These are phyloP conservation scores for Gymnocheta viridis DNA, from an alignment of 2,888 invertebrate species.

Conservation along the genomic window DNA sequence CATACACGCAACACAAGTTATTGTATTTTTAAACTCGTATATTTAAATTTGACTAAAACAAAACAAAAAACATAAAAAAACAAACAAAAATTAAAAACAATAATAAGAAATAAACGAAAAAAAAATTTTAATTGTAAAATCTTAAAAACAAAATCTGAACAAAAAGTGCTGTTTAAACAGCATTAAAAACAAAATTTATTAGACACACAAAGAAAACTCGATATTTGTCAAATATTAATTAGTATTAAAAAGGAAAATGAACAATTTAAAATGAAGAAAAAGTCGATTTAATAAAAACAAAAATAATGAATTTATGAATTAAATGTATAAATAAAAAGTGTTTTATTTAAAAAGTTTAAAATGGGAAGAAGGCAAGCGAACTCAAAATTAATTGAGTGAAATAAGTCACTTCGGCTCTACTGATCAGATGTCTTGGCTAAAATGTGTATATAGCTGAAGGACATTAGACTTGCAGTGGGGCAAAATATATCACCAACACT, in stretches of 20 bases:
- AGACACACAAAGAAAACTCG: constrained; percentile 43
- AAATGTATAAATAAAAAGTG: constrained; percentile 58
- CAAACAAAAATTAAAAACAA: constrained; percentile 1
- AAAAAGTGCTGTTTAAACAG: constrained; percentile 44
- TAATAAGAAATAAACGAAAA: background rate
- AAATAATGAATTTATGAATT: constrained; percentile 69
- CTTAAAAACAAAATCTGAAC: constrained; percentile 8
- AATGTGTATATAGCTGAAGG: too few species aligned
- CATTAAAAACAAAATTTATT: constrained; percentile 33
- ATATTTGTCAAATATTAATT: constrained; percentile 68
- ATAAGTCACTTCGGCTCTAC: too few species aligned
- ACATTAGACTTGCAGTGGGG: too few species aligned
- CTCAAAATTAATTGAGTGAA: background rate
- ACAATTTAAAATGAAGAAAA: constrained; percentile 42
- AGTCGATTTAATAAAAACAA: constrained; percentile 66
- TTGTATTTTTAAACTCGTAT: constrained; percentile 65
- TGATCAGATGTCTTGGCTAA: too few species aligned
- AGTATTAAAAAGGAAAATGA: constrained; percentile 49
- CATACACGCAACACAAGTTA: constrained; percentile 61
- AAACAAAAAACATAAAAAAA: constrained; percentile 5
- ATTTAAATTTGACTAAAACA: constrained; percentile 57
- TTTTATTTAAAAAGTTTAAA: constrained; percentile 41
- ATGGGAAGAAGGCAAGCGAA: background rate
- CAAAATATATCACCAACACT: too few species aligned
- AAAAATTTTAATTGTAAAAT: constrained; percentile 61